Base-by-base conservation (phyloP, 2,113 vertebrate species). In the Bettongia penicillata region DNA sequence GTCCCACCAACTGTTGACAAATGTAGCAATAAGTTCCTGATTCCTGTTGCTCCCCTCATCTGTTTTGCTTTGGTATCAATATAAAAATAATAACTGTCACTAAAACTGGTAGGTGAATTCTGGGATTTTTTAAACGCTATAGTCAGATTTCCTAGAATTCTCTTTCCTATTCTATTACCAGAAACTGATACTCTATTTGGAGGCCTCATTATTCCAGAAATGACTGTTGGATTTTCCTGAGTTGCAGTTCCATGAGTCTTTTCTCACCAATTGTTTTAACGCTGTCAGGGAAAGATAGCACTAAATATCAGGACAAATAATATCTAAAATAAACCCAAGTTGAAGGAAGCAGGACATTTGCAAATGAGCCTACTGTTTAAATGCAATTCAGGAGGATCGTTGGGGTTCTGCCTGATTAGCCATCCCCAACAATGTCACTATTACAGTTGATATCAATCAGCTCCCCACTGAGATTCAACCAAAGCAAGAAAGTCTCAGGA, bases 121-220 rank as follows among this genome's bases (percentile, higher is more conserved):
- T 55, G 48, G 93, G 47, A 92, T 95, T 94, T 96, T 97, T 96
- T 93, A 90, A 95, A 92, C 93, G 47, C 61, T 16, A 52, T 92
- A 37, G 47, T 94, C 93, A 96, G 57, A 93, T 95, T 96, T 97
- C 9, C 57, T 91, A 91, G 68, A 90, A 84, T 84, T 84, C 4
- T 84, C 51, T 24, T 92, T 94, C 95, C 91, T 49, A 91, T 93
- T 97, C 9, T 47, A 51, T 7, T 97, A 93, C 91, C 91, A 96
- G 90, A 95, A 93, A 90, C 49, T 1, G 91, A 5, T 51, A 52
- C 61, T 68, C 90, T 77, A 57, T 94, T 95, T 96, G 95, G 90
- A 97, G 93, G 31, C 89, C 95, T 98, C 97, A 96, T 98, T 97
- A 97, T 48, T 93, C n/a, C 53, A 95, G 77, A 94, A 97, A 92